Percentiles rank a stretch among this genome's conserved stretches.
Conservation (phyloP, 1,140 invertebrate species). For the Leptinotarsa lineolata region DNA sequence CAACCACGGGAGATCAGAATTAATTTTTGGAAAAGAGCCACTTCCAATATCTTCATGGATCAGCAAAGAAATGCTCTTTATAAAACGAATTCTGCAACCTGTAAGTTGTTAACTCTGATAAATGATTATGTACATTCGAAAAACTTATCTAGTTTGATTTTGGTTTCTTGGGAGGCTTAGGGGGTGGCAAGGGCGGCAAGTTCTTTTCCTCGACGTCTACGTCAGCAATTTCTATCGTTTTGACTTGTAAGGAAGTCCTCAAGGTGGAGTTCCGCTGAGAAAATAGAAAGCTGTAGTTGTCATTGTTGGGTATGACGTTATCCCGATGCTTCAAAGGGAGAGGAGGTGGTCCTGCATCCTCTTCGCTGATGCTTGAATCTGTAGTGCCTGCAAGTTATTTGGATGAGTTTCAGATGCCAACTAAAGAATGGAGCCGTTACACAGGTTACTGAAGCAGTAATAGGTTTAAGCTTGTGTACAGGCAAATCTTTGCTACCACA, state of each 20-base stretch:
- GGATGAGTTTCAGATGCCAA: too few species aligned
- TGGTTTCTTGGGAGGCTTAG: constrained; percentile 61
- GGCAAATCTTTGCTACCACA: too few species aligned
- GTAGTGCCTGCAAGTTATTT: constrained; percentile 60
- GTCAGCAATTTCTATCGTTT: constrained; percentile 16
- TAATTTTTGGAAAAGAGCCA: too few species aligned
- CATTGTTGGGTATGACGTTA: constrained; percentile 46
- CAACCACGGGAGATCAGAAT: too few species aligned
- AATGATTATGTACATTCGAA: neutral
- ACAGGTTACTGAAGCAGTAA: too few species aligned
- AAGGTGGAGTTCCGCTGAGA: constrained; percentile 42
- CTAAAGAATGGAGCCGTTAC: too few species aligned
- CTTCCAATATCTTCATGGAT: too few species aligned
- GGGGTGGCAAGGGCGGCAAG: constrained; percentile 62
- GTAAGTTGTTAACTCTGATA: neutral
- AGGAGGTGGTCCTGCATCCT: constrained; percentile 70
- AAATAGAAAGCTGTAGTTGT: constrained; percentile 51
- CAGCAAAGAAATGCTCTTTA: neutral
- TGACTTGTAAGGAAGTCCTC: constrained; percentile 29
- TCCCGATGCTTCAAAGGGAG: constrained; percentile 70
- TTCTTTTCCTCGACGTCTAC: constrained; percentile 49
- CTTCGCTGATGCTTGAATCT: constrained; percentile 68
- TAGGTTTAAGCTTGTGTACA: too few species aligned
- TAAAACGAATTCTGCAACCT: neutral
- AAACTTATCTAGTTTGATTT: constrained; percentile 19